A percentile compares a stretch with the other conserved stretches of the same genome.
Conservation (phyloP, 2,888 invertebrate species). For the Acholoe squamosa region DNA sequence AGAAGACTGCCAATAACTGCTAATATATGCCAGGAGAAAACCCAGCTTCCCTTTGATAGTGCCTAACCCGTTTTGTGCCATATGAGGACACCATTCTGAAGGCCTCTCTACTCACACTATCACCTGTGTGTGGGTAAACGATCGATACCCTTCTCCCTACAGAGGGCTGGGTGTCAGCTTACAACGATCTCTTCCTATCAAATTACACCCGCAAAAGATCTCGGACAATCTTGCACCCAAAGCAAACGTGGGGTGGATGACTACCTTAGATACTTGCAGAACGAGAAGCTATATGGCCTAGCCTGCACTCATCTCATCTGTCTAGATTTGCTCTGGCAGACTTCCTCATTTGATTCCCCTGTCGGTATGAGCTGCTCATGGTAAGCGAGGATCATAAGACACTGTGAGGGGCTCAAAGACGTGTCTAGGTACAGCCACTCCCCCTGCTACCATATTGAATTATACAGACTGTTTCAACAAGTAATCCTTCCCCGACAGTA, state of each 20-base stretch:
- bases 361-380: conserved; percentile 39
- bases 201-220: conserved; percentile 48
- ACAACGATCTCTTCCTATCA: neutral
- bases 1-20: conserved; percentile 23
- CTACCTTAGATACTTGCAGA: neutral
- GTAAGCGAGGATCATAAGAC: neutral
- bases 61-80: neutral
- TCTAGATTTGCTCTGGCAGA: conserved; percentile 43
- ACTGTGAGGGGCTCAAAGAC: neutral
- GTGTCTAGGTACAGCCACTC: no score
- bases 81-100: neutral
- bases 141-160: conserved; percentile 28
- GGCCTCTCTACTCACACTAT: neutral
- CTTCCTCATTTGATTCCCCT: conserved; percentile 18
- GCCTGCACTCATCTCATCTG: conserved; percentile 15
- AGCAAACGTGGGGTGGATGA: neutral
- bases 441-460: no score
- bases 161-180: neutral
- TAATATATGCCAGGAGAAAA: neutral
- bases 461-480: no score
- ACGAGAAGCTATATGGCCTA: conserved; percentile 3
- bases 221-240: neutral
- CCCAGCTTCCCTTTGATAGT: neutral
- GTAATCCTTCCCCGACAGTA: no score
- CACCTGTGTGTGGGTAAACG: conserved; percentile 25